Evolutionary conservation across 2,797 vertebrate species (phyloP), one percentile per base, ranked within the genome.

Genomic region (Centropyge bicolor): DNA sequence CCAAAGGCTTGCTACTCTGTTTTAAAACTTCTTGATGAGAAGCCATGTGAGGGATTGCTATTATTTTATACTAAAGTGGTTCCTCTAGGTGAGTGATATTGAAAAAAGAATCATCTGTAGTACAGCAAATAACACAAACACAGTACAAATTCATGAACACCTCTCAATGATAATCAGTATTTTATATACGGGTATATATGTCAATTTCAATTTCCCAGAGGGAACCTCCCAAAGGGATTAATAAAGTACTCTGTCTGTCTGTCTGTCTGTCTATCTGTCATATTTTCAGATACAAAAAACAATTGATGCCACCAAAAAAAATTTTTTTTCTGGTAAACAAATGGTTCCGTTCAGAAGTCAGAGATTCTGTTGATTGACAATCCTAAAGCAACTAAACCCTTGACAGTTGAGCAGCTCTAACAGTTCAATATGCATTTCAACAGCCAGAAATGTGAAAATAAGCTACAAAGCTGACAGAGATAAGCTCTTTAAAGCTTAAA

Each of bases 341-440:
- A n/a, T 0, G 12, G 6, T 6, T 71, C 3, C 38, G n/a, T 40
- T 63, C n/a, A 31, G 20, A 51, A 19, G 20, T 72, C 6, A 60
- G 45, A 43, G n/a, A 41, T 27, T 1, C 22, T 55, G 62, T 38
- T 24, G 45, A 51, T 70, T 1, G 36, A 69, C 22, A 59, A 27
- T 11, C 14, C 5, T 24, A 24, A 22, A 63, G 13, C 20, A 64
- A 73, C 36, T 46, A 16, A 48, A 31, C 2, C 5, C 24, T 8
- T 14, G 9, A 65, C n/a, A 67, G 22, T 24, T 43, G 62, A 51
- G 57, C 31, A 55, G 20, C 5, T 41, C 52, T 31, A 22, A 69
- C 46, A 54, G 57, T 54, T 65, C 27, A 54, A 24, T 48, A 19
- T 51, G n/a, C n/a, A 48, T 60, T 52, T 63, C 9, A 40, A 45